These are phyloP conservation scores for Dryas iulia DNA, from an alignment of 1,140 invertebrate species.

Conservation along the genomic window DNA sequence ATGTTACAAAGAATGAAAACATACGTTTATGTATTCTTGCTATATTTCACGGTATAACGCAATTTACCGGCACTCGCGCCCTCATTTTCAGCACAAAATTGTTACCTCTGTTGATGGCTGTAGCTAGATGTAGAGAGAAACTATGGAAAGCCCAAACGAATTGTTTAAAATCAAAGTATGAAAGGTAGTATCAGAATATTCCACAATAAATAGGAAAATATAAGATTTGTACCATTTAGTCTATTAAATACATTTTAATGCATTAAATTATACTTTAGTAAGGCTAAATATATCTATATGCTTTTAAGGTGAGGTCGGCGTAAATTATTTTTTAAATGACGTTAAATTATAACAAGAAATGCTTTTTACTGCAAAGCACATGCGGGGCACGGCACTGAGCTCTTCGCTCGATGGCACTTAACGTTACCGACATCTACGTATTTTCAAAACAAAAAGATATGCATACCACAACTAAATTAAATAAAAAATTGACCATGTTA, in stretches of 20 bases:
- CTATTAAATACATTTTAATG: background rate
- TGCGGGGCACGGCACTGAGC: constrained; percentile 49
- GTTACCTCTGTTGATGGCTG: constrained; percentile 39
- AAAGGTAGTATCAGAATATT: background rate
- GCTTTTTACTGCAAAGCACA: constrained; percentile 55
- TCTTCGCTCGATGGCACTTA: constrained; percentile 65
- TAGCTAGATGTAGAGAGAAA: constrained; percentile 23
- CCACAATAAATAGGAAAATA: background rate
- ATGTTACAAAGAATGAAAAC: constrained; percentile 33
- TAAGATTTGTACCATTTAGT: background rate
- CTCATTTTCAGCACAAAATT: constrained; percentile 51
- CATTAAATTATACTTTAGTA: background rate
- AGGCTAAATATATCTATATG: background rate
- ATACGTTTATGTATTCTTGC: constrained; percentile 36
- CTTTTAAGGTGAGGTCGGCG: background rate
- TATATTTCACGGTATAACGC: constrained; percentile 45
- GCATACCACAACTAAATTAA: background rate
- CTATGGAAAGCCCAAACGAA: background rate
- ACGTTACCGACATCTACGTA: constrained; percentile 44
- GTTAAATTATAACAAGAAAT: constrained; percentile 6
- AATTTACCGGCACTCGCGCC: constrained; percentile 50
- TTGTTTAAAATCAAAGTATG: background rate
- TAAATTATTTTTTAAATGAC: background rate
- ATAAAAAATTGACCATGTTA: constrained; percentile 2
- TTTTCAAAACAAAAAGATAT: constrained; percentile 43